Base-by-base conservation (phyloP, 2,113 vertebrate genomes). In the Athene noctua region DNA sequence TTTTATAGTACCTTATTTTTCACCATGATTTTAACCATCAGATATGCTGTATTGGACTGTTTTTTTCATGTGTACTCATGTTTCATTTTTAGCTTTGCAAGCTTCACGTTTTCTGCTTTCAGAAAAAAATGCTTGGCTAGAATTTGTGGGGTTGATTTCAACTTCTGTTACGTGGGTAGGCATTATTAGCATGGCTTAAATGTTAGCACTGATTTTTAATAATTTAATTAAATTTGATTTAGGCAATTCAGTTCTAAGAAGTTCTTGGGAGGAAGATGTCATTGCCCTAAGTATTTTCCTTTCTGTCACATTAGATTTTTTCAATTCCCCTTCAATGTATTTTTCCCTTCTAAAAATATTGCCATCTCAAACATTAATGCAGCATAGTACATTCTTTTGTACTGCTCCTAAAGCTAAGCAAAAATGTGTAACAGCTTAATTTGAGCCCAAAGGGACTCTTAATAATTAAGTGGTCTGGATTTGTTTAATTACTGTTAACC, bases 401-500 rank as follows among this genome's bases (percentile, higher is more conserved):
- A 40, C 38, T 83, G 14, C n/a, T 83, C 10, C 46, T 80, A 63
- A 86, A 88, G 61, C 80, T 86, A 88, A 79, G 65, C 7, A 78
- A 88, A 93, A 90, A 62, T 62, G 18, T 67, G 2, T 57, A 93
- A 65, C 80, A 88, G 70, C 74, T 77, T 85, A 54, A 51, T 84
- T 47, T 57, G 44, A 86, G 34, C 59, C 87, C 58, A 75, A 1
- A 72, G 61, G 34, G 66, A 80, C 85, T 86, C 74, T 67, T 71
- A 84, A 52, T 77, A 96, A 22, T 74, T 86, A 57, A 92, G 70
- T 82, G 46, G 62, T 73, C 74, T 88, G 57, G 40, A 63, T 94
- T 85, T 94, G 78, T 95, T 96, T 96, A 95, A 94, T 94, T 96
- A 61, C 68, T 96, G 71, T 91, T 89, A 81, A 97, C 87, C 93